phyloP scores from a whole-genome alignment of 2,888 invertebrate genomes.

The Emmelina monodactyla region DNA sequence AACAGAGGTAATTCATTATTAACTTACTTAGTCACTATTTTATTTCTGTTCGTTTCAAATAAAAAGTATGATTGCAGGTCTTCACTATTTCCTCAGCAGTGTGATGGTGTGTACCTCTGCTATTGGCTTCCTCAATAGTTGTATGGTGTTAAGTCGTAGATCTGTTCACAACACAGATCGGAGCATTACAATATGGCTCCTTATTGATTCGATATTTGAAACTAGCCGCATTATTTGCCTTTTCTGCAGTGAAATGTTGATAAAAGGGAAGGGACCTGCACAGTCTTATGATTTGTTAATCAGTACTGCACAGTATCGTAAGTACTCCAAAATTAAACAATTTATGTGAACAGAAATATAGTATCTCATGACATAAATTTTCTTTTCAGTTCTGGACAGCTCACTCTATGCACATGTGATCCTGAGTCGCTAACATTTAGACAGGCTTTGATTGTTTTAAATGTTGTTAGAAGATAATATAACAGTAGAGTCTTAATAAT shows the following conservation, averaged over 20 bases:
- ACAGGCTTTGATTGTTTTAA: too few species aligned
- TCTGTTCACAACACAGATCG: conserved; percentile 28
- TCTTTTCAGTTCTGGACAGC: conserved; percentile 54
- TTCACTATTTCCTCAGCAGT: conserved; percentile 46
- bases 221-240: conserved; percentile 48
- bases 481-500: too few species aligned
- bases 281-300: conserved; percentile 44
- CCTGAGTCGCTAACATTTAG: conserved; percentile 41
- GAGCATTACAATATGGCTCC: conserved; percentile 46
- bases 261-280: conserved; percentile 35
- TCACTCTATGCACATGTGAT: conserved; percentile 60
- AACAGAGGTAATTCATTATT: conserved; percentile 29
- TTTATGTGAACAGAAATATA: not conserved
- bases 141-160: conserved; percentile 38
- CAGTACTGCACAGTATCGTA: conserved; percentile 47
- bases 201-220: conserved; percentile 52
- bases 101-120: conserved; percentile 38
- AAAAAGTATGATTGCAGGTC: conserved; percentile 23
- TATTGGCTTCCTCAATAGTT: conserved; percentile 50
- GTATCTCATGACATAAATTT: conserved; percentile 8
- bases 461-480: too few species aligned
- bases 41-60: not conserved
- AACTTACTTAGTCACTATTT: not conserved
- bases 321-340: conserved; percentile 20
- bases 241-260: conserved; percentile 41